Conservation (phyloP, 2,888 invertebrate genomes). For the Subacronicta megacephala region DNA sequence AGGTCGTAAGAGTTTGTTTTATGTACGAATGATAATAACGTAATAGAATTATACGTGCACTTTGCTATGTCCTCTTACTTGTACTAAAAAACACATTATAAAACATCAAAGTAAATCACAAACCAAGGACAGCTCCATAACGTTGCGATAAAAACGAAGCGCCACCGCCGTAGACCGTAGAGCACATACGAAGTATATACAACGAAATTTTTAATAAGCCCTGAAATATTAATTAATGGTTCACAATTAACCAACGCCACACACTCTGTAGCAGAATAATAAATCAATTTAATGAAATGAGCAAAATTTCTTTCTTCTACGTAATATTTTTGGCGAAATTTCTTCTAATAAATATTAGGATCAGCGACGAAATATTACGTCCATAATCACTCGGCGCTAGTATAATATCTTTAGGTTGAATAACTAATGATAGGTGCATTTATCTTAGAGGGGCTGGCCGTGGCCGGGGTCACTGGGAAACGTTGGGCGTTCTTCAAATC, state of each 20-base stretch:
- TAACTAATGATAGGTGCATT: conserved; percentile 59
- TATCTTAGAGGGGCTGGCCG: conserved; percentile 48
- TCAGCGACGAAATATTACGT: conserved; percentile 57
- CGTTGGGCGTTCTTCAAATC: conserved; percentile 48
- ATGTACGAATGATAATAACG: too few species aligned
- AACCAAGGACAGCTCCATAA: conserved; percentile 3
- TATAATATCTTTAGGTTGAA: conserved; percentile 57
- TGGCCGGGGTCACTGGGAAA: conserved; percentile 53
- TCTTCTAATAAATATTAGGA: conserved; percentile 51
- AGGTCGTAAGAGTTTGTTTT: too few species aligned
- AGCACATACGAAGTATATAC: neutral
- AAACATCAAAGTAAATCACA: conserved; percentile 11
- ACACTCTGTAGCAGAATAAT: conserved; percentile 25
- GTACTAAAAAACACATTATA: neutral
- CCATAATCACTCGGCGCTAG: conserved; percentile 55
- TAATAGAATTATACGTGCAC: neutral
- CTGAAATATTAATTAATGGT: conserved; percentile 39
- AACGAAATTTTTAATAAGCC: conserved; percentile 22
- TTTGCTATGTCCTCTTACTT: neutral
- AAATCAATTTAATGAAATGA: conserved; percentile 46
- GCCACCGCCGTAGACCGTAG: neutral
- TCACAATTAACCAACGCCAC: conserved; percentile 43
- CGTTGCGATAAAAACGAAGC: neutral
- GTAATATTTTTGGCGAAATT: conserved; percentile 40
- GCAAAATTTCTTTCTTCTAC: conserved; percentile 44